A percentile compares a stretch with the other conserved stretches of the same genome.
These are phyloP conservation scores for Phrynocephalus vlangalii DNA, from an alignment of 2,797 vertebrate genomes.

Conservation along the genomic window DNA sequence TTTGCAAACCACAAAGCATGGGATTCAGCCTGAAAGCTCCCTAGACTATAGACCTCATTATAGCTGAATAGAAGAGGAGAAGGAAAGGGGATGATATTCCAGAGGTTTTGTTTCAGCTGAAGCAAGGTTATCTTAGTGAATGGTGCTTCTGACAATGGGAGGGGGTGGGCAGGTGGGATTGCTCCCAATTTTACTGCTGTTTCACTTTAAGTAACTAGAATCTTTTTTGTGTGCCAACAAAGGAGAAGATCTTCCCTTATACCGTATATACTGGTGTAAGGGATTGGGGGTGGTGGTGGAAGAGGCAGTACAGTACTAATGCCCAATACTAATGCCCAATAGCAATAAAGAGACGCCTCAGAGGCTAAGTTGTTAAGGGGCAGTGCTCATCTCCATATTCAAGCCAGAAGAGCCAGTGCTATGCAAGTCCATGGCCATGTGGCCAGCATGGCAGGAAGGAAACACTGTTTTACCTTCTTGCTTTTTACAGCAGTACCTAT, in stretches of 20 bases:
- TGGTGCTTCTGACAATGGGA: conserved; percentile 62
- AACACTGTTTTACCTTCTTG: no score
- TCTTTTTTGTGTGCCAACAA: conserved; percentile 56
- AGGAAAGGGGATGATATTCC: conserved; percentile 37
- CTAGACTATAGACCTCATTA: conserved; percentile 61
- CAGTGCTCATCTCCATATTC: no score
- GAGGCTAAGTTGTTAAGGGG: no score
- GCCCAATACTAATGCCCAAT: no score
- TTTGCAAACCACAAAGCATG: conserved; percentile 72
- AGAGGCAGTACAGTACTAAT: no score
- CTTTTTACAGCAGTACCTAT: no score
- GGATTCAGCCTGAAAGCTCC: conserved; percentile 69
- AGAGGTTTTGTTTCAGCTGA: conserved; percentile 62
- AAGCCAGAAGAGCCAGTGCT: no score
- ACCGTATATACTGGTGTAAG: no score
- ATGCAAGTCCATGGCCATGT: no score
- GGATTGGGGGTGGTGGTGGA: no score
- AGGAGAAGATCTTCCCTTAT: conserved; percentile 24
- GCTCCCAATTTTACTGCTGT: conserved; percentile 41
- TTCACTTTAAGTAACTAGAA: conserved; percentile 62
- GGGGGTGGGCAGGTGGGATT: background rate
- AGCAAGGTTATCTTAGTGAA: conserved; percentile 66
- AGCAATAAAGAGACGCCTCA: no score
- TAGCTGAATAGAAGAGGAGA: conserved; percentile 58
- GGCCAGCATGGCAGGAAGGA: no score